Evolutionary conservation across 2,113 vertebrate genomes (phyloP), one percentile per base, ranked within the genome.

Genomic region (Machaerirhynchus nigripectus): DNA sequence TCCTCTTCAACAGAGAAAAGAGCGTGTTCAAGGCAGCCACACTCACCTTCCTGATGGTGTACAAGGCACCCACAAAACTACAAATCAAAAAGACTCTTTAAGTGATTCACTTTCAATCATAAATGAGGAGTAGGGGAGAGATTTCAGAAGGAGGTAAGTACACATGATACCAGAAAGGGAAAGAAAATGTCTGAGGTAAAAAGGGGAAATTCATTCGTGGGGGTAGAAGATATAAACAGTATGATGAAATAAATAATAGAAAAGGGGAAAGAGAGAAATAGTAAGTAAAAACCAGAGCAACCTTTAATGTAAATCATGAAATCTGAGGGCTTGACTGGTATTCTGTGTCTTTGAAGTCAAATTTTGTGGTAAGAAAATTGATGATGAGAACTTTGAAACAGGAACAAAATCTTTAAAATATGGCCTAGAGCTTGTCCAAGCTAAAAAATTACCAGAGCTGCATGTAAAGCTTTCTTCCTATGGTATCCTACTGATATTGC

Each of bases 41-140:
- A 6, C 27, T 15, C 3, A 1, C 70, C 33, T 8, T 11, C 70
- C 24, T 3, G 3, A 9, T 0, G 9, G 78, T 1, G 5, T 13
- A 1, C 1, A 2, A 50, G 74, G 49, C 18, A 50, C 68, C 30
- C 1, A 2, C 16, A n/a, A 2, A 46, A 10, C n/a, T 17, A 9
- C 46, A 53, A 11, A 71, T 6, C 8, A 10, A 35, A 57, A 49
- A 42, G 20, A 46, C 23, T 49, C 8, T 63, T 35, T 35, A 35
- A 21, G 26, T 0, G 0, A 49, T 50, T 39, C 46, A 3, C 61
- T 64, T 60, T 7, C 60, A 60, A 79, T 44, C 64, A 39, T 11
- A 61, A 15, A 42, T 3, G 21, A 87, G 60, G 52, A 84, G 11
- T 7, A 31, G 22, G 10, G 2, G n/a, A 87, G 30, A 83, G 70